A percentile compares a stretch with the other conserved stretches of the same genome.
These are phyloP conservation scores for Aplocera efformata DNA, from an alignment of 2,888 invertebrate species.

Conservation along the genomic window DNA sequence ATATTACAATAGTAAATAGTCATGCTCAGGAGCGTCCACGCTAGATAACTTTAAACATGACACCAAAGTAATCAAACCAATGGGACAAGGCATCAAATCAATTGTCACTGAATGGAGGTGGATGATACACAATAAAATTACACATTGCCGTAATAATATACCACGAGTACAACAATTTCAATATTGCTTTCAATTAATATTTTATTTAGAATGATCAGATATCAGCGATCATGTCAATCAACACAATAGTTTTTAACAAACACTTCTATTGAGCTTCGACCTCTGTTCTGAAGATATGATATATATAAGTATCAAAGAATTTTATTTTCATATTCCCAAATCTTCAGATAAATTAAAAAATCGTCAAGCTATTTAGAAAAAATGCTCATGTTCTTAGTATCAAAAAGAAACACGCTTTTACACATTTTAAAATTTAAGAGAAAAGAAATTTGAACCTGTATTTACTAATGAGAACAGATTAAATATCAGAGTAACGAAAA, in stretches of 20 bases:
- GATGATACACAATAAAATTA: conserved; percentile 18
- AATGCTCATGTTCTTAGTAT: no score
- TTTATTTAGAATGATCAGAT: conserved; percentile 29
- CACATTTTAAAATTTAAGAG: no score
- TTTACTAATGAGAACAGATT: conserved; percentile 8
- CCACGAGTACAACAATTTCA: conserved; percentile 37
- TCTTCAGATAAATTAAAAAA: no score
- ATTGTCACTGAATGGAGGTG: conserved; percentile 30
- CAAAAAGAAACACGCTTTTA: no score
- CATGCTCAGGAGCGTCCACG: conserved; percentile 25
- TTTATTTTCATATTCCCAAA: no score
- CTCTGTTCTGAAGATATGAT: not conserved
- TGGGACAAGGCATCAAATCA: conserved; percentile 33
- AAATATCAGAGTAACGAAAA: conserved; percentile 3
- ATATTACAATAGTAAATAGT: conserved; percentile 36
- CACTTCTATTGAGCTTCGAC: conserved; percentile 19
- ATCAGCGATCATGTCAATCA: conserved; percentile 4
- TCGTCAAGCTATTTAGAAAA: no score
- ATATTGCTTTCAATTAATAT: conserved; percentile 50
- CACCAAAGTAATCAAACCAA: conserved; percentile 22
- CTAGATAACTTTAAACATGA: conserved; percentile 25
- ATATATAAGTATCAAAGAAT: no score
- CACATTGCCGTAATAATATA: conserved; percentile 39
- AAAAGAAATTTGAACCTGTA: conserved; percentile 10
- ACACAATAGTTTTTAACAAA: no score